Evolutionary conservation across 2,888 invertebrate genomes (phyloP), one percentile per base, ranked within the genome.

Genomic region (Selenia dentaria): DNA sequence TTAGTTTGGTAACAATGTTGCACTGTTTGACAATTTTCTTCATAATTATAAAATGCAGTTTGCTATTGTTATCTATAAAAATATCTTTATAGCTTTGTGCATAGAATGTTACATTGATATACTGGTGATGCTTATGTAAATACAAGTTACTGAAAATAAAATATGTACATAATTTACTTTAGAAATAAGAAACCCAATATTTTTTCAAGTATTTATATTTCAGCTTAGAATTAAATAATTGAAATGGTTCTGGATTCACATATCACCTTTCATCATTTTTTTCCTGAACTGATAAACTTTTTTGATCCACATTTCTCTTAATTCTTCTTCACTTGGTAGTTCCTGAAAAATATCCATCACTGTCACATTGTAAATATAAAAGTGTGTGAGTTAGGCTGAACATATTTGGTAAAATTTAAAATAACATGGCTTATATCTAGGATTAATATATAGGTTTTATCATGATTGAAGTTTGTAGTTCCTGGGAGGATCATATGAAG

Each of bases 231-330:
- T 24, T 18, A 32, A 10, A 3, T 6, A 32, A 18, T 18, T 54
- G 45, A 51, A 31, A 67, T 73, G 2, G 13, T 13, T 12, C 2
- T 11, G 2, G 3, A 0, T 11, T 39, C 11, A 79, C 51, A 79
- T 65, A 67, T 91, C 88, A 44, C 85, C 93, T 62, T 80, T 83
- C 25, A 93, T 75, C 70, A 93, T 92, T 74, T 93, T 94, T 59
- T 94, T 94, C 40, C 94, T 91, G 54, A 92, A 92, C 29, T 91
- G 91, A 63, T 92, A 94, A 1, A 94, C 79, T 66, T 94, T 94
- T 63, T 93, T 94, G 18, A 95, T 92, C 96, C 96, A 96, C 85
- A 94, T 94, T 54, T 96, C 95, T 66, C 93, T 92, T 46, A 94
- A 90, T 38, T 92, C 91, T 57, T 93, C 94, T 71, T 94, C 93